phyloP scores from a whole-genome alignment of 2,888 invertebrate species.

The Octodonta nipae region DNA sequence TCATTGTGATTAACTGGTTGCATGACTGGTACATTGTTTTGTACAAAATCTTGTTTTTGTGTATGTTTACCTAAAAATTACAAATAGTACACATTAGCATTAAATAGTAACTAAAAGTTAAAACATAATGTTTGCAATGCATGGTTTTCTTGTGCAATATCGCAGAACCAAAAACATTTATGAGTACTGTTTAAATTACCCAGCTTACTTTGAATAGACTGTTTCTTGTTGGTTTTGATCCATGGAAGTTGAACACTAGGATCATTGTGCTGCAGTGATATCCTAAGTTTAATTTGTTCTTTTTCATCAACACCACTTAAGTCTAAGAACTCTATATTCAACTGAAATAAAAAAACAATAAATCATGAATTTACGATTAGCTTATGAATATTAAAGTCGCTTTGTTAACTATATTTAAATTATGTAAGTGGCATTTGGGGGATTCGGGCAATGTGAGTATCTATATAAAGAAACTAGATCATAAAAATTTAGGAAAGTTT shows the following conservation, averaged over 20 bases:
- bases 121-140: no score
- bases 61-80: no score
- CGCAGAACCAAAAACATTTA: no score
- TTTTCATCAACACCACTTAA: slow-evolving; percentile 57
- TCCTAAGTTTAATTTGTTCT: slow-evolving; percentile 49
- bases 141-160: no score
- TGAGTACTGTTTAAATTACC: no score
- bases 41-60: no score
- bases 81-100: no score
- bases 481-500: slow-evolving; percentile 3
- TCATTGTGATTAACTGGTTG: no score
- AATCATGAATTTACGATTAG: background rate
- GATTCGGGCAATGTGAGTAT: no score
- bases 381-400: slow-evolving; percentile 2
- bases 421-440: background rate
- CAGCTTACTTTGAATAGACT: slow-evolving; percentile 10
- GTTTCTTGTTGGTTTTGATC: slow-evolving; percentile 19
- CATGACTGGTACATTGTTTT: no score
- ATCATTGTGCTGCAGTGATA: slow-evolving; percentile 41
- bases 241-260: slow-evolving; percentile 34
- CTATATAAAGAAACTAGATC: slow-evolving; percentile 2
- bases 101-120: no score
- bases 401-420: slow-evolving; percentile 4
- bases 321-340: slow-evolving; percentile 53
- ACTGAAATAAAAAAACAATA: slow-evolving; percentile 10